A percentile compares a stretch with the other conserved stretches of the same genome.
Conservation (phyloP, 2,797 vertebrate species). For the Anguilla marmorata region DNA sequence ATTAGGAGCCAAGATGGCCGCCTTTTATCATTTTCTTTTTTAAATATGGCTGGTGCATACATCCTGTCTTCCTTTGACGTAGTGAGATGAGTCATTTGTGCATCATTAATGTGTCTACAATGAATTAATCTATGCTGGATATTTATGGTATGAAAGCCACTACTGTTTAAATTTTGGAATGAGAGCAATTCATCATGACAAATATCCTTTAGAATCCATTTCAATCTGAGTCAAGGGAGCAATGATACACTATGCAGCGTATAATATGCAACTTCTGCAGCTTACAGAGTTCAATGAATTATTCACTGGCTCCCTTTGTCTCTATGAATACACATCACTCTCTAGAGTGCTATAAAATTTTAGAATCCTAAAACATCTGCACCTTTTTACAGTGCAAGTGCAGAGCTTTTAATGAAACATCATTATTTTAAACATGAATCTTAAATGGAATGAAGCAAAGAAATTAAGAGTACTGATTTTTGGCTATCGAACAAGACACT, state of each 20-base stretch:
- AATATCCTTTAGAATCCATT: neutral
- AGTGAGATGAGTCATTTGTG: neutral
- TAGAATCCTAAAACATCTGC: slow-evolving; percentile 1
- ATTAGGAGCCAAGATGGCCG: neutral
- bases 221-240: slow-evolving; percentile 8
- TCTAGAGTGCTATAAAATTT: neutral
- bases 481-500: neutral
- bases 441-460: neutral
- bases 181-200: slow-evolving; percentile 9
- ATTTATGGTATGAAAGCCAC: neutral
- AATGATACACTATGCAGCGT: neutral
- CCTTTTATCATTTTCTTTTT: neutral
- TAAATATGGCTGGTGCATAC: neutral
- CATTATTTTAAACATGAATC: neutral
- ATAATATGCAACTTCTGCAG: slow-evolving; percentile 5
- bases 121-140: slow-evolving; percentile 7
- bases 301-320: slow-evolving; percentile 12
- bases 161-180: neutral
- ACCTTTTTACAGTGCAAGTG: neutral
- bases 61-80: neutral
- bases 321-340: neutral
- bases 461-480: neutral
- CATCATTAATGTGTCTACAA: neutral
- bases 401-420: neutral
- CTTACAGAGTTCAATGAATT: neutral